Base-by-base conservation (phyloP, 1,140 invertebrate genomes). In the Cydia strobilella region DNA sequence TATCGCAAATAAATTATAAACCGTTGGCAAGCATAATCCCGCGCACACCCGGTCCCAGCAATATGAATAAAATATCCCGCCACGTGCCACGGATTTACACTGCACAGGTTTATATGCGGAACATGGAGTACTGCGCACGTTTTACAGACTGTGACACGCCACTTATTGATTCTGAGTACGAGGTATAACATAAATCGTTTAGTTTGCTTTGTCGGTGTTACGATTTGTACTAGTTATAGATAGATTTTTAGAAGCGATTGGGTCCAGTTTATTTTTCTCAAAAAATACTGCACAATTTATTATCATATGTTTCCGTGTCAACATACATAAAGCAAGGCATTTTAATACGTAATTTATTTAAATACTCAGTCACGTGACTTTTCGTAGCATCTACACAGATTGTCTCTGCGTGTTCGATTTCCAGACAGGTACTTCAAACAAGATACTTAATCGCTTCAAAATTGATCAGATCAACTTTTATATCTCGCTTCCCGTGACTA, bases 31-130 rank as follows among this genome's bases (percentile, higher is more conserved):
- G 72, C 75, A 80, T 80, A 82, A 73, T 74, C 74, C 74, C 73
- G 74, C 77, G 74, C 74, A 18, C 75, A 74, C 54, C 76, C 79
- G 74, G 77, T 76, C 72, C 54, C 45, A 45, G 66, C 66, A 74
- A 78, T 79, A 81, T 84, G 80, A 84, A 84, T 84, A 84, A 84
- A 80, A 84, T 83, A 83, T 83, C 79, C 45, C 74, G 81, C 74
- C 79, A 76, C 74, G 79, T 77, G 80, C 76, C 27, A n/a, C 51
- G 72, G 73, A 35, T 69, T 69, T 69, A 35, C 65, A 69, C 65
- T 69, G 65, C 65, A 69, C 27, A 39, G 65, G 35, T 69, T 69
- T 69, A 69, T 69, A 69, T 69, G 65, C 65, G 65, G 65, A 27
- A 39, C 65, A 39, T 63, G 59, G 31, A 18, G 31, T 69, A 69